phyloP scores from a whole-genome alignment of 2,888 invertebrate species.

The Hartigia nigra region DNA sequence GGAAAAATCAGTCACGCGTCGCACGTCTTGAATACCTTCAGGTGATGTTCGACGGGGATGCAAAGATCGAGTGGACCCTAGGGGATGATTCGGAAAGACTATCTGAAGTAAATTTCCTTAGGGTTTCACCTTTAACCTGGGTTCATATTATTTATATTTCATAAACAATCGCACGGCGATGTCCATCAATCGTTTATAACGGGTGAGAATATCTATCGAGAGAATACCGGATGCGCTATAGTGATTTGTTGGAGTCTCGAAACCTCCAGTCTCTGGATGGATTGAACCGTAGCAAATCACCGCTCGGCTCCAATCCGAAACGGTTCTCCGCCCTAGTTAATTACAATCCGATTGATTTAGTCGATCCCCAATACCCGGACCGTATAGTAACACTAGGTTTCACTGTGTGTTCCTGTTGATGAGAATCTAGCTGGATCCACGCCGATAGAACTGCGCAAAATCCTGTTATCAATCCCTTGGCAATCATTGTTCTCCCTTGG shows the following conservation, averaged over 20 bases:
- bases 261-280: not conserved
- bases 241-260: not conserved
- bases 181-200: not conserved
- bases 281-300: not conserved
- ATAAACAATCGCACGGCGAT: not conserved
- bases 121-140: not conserved
- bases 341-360: conserved; percentile 59
- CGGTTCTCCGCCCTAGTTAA: conserved; percentile 41
- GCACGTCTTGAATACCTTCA: not conserved
- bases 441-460: conserved; percentile 25
- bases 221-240: not conserved
- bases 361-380: conserved; percentile 31
- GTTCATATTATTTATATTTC: not conserved
- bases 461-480: conserved; percentile 29
- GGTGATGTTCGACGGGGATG: not conserved
- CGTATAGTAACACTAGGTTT: not conserved
- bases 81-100: not conserved
- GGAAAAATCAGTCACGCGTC: not conserved
- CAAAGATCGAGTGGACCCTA: not conserved
- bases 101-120: not conserved
- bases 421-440: conserved; percentile 30
- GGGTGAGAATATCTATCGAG: not conserved
- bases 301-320: conserved; percentile 25
- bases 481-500: not conserved
- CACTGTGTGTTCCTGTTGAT: conserved; percentile 33